phyloP scores from a whole-genome alignment of 2,888 invertebrate species.

The Psylliodes chrysocephalus region DNA sequence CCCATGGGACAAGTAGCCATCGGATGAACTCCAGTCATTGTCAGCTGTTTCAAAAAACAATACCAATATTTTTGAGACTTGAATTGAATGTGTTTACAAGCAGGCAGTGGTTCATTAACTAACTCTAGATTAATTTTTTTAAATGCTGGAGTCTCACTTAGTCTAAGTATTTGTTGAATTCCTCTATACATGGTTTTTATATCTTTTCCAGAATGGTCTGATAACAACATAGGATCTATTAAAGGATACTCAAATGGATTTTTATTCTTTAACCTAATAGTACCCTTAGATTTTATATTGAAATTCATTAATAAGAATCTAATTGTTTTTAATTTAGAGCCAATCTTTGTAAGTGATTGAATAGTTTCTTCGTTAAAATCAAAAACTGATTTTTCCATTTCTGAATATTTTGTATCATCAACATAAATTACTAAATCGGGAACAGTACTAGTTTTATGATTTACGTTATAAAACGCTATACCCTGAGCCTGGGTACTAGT shows the following conservation, averaged over 20 bases:
- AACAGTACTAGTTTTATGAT: too few relatives aligned
- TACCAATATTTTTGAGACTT: conserved; percentile 75
- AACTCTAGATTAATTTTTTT: conserved; percentile 64
- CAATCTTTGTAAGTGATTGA: background rate
- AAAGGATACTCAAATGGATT: conserved; percentile 62
- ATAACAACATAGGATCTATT: conserved; percentile 76
- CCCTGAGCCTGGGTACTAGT: background rate
- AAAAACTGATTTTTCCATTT: background rate
- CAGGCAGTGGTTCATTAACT: conserved; percentile 19
- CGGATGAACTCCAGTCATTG: conserved; percentile 69
- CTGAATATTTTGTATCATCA: too few relatives aligned
- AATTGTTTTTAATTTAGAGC: too few relatives aligned
- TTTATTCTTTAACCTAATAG: conserved; percentile 63
- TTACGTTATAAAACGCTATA: too few relatives aligned
- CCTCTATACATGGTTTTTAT: conserved; percentile 68
- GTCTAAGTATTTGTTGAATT: conserved; percentile 58
- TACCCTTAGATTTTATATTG: conserved; percentile 66
- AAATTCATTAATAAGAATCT: conserved; percentile 37
- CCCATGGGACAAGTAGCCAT: conserved; percentile 68
- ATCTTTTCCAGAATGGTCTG: conserved; percentile 58
- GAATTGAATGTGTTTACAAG: conserved; percentile 57
- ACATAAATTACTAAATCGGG: too few relatives aligned
- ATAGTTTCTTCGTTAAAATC: background rate
- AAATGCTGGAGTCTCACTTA: conserved; percentile 66
- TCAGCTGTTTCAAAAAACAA: conserved; percentile 65